phyloP scores from a whole-genome alignment of 2,797 vertebrate genomes.

The Crax fasciolata region DNA sequence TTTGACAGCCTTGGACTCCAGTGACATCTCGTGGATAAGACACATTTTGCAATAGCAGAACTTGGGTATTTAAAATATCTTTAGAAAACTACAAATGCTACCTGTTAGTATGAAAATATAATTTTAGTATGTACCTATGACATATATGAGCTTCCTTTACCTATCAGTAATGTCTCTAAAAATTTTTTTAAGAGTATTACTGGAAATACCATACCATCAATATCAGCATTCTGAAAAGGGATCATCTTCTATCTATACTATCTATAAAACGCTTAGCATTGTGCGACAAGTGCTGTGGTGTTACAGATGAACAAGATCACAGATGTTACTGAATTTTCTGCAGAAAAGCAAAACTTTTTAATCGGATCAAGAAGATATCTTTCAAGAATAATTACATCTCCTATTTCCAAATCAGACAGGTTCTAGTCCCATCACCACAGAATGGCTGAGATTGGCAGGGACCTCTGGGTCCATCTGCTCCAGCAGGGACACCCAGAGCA shows the following conservation, averaged over 20 bases:
- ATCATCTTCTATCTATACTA: background rate
- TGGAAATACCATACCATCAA: background rate
- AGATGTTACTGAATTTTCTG: background rate
- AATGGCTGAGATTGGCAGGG: background rate
- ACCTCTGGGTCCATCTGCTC: background rate
- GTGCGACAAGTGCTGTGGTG: accelerated
- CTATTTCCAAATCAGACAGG: background rate
- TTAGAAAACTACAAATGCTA: background rate
- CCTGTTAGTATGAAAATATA: background rate
- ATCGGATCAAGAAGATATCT: background rate
- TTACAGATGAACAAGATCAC: background rate
- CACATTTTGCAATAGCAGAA: background rate
- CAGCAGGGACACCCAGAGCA: background rate
- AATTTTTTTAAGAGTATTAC: background rate
- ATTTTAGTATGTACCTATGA: background rate
- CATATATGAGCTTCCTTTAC: background rate
- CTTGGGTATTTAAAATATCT: background rate
- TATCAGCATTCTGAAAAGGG: background rate
- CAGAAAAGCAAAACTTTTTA: background rate
- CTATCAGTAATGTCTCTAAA: background rate
- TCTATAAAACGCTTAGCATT: background rate
- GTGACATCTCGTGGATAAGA: constrained; percentile 61
- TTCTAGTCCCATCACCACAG: background rate
- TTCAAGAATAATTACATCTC: background rate
- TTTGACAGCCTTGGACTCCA: background rate